Conservation (phyloP, 2,113 vertebrate genomes). For the Pleuronectes platessa region DNA sequence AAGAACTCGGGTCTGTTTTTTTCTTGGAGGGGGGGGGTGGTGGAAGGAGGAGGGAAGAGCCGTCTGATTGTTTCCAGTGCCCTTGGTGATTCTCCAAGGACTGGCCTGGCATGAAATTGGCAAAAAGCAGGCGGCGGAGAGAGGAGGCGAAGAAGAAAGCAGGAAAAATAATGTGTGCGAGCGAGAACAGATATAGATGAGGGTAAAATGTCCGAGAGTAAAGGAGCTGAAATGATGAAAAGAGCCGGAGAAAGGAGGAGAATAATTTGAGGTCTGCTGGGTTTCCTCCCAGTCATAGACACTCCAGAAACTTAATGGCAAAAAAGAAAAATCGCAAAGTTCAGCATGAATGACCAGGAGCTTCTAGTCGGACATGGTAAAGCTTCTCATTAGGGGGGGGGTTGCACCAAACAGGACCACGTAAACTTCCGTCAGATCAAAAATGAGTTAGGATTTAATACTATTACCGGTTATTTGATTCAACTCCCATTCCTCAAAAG, state of each 20-base stretch:
- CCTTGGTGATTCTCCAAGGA: conserved; percentile 78
- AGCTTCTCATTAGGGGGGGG: conserved; percentile 57
- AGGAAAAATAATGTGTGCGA: conserved; percentile 74
- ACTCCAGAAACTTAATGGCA: conserved; percentile 59
- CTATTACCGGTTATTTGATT: background rate
- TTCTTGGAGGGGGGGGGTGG: too few species aligned
- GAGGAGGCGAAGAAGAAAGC: conserved; percentile 66
- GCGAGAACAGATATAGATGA: conserved; percentile 75
- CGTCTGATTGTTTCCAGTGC: conserved; percentile 73
- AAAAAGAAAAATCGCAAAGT: conserved; percentile 34
- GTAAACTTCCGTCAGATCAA: background rate
- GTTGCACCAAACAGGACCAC: conserved; percentile 30
- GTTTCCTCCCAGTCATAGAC: conserved; percentile 62
- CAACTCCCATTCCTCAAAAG: conserved; percentile 4
- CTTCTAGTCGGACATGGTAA: conserved; percentile 52
- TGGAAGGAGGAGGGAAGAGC: conserved; percentile 51
- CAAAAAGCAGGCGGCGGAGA: conserved; percentile 67
- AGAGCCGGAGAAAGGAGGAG: conserved; percentile 65
- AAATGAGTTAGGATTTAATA: conserved; percentile 33
- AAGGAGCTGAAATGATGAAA: conserved; percentile 75
- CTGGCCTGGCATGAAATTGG: conserved; percentile 80
- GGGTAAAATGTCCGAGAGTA: conserved; percentile 75
- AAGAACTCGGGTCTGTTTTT: conserved; percentile 60
- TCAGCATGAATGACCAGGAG: conserved; percentile 64
- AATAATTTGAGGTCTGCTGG: conserved; percentile 72